Evolutionary conservation across 2,888 invertebrate genomes (phyloP).

Genomic region (Anarsia innoxiella): DNA sequence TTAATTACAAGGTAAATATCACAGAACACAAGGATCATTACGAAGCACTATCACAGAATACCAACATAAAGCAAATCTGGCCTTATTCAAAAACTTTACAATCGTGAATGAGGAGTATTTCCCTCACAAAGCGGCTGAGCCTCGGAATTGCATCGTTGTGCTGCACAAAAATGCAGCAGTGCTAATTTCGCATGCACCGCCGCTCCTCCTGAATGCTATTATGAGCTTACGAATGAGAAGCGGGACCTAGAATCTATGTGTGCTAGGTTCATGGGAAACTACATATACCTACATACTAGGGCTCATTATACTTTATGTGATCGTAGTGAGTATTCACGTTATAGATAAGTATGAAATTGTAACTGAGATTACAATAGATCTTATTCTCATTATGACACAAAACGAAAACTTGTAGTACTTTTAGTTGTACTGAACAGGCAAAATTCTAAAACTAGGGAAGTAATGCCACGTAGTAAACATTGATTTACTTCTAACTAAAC

Average conservation of each 20-base stretch:
- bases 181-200: constrained; percentile 59
- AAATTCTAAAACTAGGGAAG: no score
- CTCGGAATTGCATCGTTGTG: constrained; percentile 63
- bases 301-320: no score
- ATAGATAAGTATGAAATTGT: no score
- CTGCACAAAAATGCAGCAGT: constrained; percentile 59
- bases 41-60: constrained; percentile 43
- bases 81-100: constrained; percentile 60
- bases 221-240: constrained; percentile 30
- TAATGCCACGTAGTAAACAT: no score
- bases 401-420: no score
- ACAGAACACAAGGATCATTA: no score
- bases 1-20: no score
- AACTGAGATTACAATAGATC: background rate
- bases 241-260: constrained; percentile 27
- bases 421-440: no score
- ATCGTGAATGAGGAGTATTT: constrained; percentile 44
- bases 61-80: constrained; percentile 38
- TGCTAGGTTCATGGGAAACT: background rate
- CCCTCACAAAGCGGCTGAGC: constrained; percentile 53
- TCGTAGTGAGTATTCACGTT: no score
- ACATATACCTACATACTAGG: no score
- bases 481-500: no score
- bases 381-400: no score
- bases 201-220: constrained; percentile 49